Percentiles rank a stretch among this genome's conserved stretches.
Conservation (phyloP, 2,113 vertebrate genomes). For the Ardeotis arabs region DNA sequence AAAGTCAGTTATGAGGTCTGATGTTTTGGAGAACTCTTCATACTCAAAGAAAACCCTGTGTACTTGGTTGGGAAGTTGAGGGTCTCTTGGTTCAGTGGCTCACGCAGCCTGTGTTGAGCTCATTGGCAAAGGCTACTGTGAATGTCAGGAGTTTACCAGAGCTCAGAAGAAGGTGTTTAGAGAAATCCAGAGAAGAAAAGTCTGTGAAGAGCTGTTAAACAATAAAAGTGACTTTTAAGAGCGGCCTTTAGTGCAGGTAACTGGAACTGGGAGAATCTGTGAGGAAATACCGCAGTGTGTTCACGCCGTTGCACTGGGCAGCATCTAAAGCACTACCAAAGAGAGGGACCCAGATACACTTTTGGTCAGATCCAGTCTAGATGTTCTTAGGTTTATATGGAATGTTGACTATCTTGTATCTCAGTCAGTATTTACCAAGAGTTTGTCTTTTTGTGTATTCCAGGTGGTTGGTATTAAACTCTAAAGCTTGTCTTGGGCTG, state of each 20-base stretch:
- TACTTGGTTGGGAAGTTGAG: not conserved
- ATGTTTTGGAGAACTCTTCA: not conserved
- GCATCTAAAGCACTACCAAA: not conserved
- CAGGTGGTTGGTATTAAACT: not conserved
- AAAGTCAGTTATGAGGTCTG: not conserved
- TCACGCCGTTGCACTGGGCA: not conserved
- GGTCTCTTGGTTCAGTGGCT: not conserved
- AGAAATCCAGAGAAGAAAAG: not conserved
- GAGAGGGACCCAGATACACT: not conserved
- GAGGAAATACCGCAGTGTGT: not conserved
- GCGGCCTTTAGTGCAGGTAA: not conserved
- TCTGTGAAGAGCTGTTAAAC: not conserved
- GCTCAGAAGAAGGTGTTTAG: not conserved
- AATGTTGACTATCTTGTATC: not conserved
- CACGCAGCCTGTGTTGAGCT: accelerated
- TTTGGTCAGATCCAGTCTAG: not conserved
- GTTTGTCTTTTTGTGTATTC: not conserved
- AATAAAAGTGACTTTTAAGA: not conserved
- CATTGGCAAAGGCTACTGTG: not conserved
- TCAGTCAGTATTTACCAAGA: not conserved
- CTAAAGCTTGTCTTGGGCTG: not conserved
- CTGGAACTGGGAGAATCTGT: not conserved
- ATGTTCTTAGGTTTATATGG: not conserved
- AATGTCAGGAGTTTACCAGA: not conserved
- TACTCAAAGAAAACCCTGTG: not conserved